Base-by-base conservation (phyloP, 2,797 vertebrate genomes). In the Phyllotis vaccarum region DNA sequence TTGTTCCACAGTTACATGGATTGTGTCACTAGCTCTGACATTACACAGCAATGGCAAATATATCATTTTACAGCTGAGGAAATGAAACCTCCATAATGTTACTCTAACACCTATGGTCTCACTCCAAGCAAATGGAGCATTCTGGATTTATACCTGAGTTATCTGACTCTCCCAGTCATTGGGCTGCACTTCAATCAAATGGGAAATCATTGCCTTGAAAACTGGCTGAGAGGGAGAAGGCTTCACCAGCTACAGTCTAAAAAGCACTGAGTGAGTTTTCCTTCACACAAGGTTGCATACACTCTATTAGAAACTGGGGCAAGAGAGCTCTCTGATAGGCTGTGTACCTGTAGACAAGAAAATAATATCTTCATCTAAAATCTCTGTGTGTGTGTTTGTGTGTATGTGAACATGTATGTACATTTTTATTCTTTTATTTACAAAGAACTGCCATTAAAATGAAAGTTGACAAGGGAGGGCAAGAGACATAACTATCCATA, bases 351-450 rank as follows among this genome's bases (percentile, higher is more conserved):
- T 94, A 98, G 96, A 94, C 86, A 92, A 93, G 74, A 97, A 97
- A 97, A 97, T 72, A 81, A 94, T 95, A 78, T n/a, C 54, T 85
- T 96, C 21, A 95, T 96, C 74, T 90, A 89, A 91, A 97, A 96
- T 24, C 7, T 66, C 34, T 14, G 74, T 75, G 3, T 43, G 40
- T 21, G 9, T 11, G 1, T 13, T 5, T 12, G n/a, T 1, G 0
- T 17, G 8, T 34, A 19, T 16, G 13, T 2, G 24, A 93, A 96
- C 1, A 0, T 17, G 6, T 34, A 19, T 16, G 17, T 2, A 29
- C 93, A 96, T 54, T 76, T 94, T 85, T 0, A 89, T 43, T 34
- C 92, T 93, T 62, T 96, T 89, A 96, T 95, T 95, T 96, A 64
- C 72, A 82, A 95, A 96, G 49, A 91, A 76, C 74, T 95, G 64